A percentile compares a stretch with the other conserved stretches of the same genome.
These are phyloP conservation scores for Heliconius ismenius DNA, from an alignment of 2,888 invertebrate species.

Conservation along the genomic window DNA sequence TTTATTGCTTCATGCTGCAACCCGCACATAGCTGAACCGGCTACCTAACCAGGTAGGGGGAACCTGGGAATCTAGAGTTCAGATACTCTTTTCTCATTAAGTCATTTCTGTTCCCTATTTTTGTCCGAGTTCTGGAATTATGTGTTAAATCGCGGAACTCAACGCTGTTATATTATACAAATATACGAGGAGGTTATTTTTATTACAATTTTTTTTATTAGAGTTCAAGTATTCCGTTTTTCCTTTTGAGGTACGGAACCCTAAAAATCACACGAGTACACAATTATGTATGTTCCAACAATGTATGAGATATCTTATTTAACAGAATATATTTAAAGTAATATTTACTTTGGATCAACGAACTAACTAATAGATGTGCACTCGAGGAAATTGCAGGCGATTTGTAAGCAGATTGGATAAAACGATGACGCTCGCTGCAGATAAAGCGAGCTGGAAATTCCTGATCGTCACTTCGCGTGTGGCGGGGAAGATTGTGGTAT, in stretches of 20 bases:
- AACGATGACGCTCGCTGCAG: conserved; percentile 35
- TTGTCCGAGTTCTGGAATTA: too few species aligned
- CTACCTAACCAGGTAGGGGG: too few species aligned
- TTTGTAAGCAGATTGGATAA: conserved; percentile 34
- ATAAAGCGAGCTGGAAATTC: conserved; percentile 23
- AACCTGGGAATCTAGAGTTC: too few species aligned
- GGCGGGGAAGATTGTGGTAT: conserved; percentile 5
- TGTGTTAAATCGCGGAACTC: too few species aligned
- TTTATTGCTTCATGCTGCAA: too few species aligned
- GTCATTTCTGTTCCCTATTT: too few species aligned
- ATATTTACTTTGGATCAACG: conserved; percentile 23
- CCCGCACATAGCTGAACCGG: too few species aligned
- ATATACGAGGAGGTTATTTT: not conserved
- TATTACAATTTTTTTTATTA: too few species aligned
- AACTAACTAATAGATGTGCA: conserved; percentile 30
- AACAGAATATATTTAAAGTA: conserved; percentile 8
- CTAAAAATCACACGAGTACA: not conserved
- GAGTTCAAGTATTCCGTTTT: not conserved
- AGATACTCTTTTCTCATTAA: too few species aligned
- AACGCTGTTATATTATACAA: not conserved
- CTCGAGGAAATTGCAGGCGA: conserved; percentile 29
- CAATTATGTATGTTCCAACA: not conserved
- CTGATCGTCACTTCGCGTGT: conserved; percentile 26
- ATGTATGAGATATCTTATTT: conserved; percentile 17
- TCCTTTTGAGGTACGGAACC: not conserved